A percentile compares a stretch with the other conserved stretches of the same genome.
Evolutionary conservation across 2,797 vertebrate species (phyloP).

Genomic region (Numenius phaeopus): DNA sequence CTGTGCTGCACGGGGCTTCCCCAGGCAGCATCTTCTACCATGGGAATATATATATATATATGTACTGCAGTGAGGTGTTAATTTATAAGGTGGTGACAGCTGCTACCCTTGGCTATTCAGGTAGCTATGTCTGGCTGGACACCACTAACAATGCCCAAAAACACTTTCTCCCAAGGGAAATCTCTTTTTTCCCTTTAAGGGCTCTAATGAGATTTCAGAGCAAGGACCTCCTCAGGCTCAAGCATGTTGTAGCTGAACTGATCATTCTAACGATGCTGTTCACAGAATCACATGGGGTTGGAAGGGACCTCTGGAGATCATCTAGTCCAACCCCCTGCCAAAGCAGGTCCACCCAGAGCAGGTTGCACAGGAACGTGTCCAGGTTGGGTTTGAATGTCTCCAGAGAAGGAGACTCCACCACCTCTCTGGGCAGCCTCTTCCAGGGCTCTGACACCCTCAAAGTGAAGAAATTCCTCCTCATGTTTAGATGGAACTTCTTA

Average conservation of each 20-base stretch:
- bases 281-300: too few species aligned
- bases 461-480: too few species aligned
- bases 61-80: not conserved
- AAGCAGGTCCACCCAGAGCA: too few species aligned
- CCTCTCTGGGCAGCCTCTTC: too few species aligned
- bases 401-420: too few species aligned
- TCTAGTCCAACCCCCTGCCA: too few species aligned
- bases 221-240: accelerated
- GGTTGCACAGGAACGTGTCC: too few species aligned
- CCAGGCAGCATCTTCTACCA: not conserved
- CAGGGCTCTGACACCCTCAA: too few species aligned
- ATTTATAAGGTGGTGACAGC: not conserved
- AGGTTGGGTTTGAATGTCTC: too few species aligned
- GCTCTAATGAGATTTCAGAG: not conserved
- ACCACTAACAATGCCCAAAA: not conserved
- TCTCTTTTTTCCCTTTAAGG: not conserved
- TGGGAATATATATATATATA: not conserved
- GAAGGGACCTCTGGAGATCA: too few species aligned
- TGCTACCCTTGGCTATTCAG: not conserved
- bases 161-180: not conserved
- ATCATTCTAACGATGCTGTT: not conserved
- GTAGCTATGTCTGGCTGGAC: not conserved
- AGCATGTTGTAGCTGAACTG: not conserved
- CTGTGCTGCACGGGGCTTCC: not conserved
- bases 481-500: too few species aligned